Evolutionary conservation across 2,113 vertebrate species (phyloP).

Genomic region (Pica pica): DNA sequence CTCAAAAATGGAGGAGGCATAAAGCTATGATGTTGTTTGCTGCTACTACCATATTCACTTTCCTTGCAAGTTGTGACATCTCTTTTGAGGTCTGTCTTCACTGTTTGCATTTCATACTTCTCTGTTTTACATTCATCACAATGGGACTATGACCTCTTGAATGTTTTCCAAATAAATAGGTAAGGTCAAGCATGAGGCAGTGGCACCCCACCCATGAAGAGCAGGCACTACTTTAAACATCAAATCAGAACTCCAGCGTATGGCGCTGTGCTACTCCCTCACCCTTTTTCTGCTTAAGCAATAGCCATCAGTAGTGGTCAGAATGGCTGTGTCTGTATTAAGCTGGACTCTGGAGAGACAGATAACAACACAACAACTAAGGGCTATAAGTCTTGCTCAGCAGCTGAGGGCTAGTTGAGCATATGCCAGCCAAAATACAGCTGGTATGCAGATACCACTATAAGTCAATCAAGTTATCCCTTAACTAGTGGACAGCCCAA

Average conservation of each 20-base stretch:
- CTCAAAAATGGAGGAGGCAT: background rate
- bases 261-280: background rate
- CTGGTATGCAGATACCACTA: background rate
- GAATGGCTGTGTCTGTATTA: background rate
- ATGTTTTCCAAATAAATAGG: background rate
- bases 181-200: background rate
- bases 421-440: background rate
- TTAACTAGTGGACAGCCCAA: background rate
- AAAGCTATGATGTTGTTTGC: background rate
- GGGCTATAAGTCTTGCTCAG: background rate
- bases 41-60: background rate
- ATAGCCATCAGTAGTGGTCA: background rate
- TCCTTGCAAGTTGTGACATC: background rate
- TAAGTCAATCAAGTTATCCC: background rate
- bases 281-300: background rate
- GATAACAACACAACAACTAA: background rate
- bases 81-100: background rate
- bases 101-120: background rate
- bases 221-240: background rate
- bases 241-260: background rate
- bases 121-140: background rate
- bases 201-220: background rate
- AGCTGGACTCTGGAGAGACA: background rate
- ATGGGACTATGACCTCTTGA: background rate
- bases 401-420: background rate